Conservation (phyloP, 2,797 vertebrate genomes). For the Sebastiscus tertius region DNA sequence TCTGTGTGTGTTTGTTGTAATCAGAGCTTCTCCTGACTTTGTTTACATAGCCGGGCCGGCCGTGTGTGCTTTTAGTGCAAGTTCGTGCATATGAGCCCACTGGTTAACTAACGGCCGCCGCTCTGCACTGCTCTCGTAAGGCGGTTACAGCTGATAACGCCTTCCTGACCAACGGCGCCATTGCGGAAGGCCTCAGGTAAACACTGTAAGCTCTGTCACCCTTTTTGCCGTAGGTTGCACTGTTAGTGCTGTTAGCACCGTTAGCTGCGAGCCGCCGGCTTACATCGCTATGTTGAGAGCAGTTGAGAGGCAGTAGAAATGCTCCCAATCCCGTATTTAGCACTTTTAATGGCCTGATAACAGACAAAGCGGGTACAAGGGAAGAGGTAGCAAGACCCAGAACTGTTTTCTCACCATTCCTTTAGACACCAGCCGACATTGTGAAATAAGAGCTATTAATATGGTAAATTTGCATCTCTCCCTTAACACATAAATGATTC, state of each 20-base stretch:
- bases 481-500: background rate
- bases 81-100: background rate
- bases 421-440: background rate
- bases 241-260: rapidly evolving
- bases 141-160: background rate
- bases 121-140: background rate
- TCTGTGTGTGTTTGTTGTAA: background rate
- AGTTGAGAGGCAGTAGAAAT: no score
- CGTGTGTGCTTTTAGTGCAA: background rate
- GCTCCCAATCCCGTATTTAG: no score
- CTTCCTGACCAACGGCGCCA: background rate
- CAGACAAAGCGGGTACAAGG: rapidly evolving
- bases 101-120: rapidly evolving
- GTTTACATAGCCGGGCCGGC: background rate
- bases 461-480: background rate
- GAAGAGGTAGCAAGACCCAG: background rate
- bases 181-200: no score
- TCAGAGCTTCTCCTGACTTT: background rate
- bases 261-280: no score
- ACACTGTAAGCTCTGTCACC: no score
- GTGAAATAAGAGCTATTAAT: slow-evolving; percentile 22
- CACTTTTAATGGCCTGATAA: no score
- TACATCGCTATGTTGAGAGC: no score
- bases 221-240: no score
- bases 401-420: background rate